These are phyloP conservation scores for Pterocles orientalis DNA, from an alignment of 2,113 vertebrate species.

Conservation along the genomic window DNA sequence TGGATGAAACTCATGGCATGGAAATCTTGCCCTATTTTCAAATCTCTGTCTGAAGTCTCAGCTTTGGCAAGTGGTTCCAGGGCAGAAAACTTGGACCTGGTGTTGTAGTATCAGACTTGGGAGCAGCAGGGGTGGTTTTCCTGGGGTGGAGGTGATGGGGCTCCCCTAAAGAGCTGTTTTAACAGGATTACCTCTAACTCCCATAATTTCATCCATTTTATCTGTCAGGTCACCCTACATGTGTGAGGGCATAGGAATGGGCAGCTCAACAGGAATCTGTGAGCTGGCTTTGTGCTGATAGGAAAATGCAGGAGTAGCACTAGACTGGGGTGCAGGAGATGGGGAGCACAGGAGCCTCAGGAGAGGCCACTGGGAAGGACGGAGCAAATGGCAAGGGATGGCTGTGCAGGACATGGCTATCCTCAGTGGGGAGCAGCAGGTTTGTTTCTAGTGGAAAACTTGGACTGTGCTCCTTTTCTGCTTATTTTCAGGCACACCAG, in stretches of 20 bases:
- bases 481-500: neutral
- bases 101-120: neutral
- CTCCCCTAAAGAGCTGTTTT: neutral
- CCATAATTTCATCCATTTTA: neutral
- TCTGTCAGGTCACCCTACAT: neutral
- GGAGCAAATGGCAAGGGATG: fast-evolving
- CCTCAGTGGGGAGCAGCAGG: fast-evolving
- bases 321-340: neutral
- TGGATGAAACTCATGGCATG: fast-evolving
- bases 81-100: neutral
- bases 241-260: neutral
- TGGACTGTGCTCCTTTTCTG: neutral
- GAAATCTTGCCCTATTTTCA: neutral
- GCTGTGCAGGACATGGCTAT: neutral
- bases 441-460: neutral
- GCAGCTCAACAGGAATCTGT: fast-evolving
- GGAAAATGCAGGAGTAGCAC: neutral
- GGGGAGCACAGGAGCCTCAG: neutral
- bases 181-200: neutral
- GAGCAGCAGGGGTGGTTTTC: neutral
- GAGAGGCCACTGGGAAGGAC: neutral
- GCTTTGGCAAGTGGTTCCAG: neutral
- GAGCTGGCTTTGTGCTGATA: neutral
- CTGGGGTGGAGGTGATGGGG: neutral
- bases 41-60: neutral